phyloP scores from a whole-genome alignment of 2,113 vertebrate genomes.

The Prochilodus magdalenae region DNA sequence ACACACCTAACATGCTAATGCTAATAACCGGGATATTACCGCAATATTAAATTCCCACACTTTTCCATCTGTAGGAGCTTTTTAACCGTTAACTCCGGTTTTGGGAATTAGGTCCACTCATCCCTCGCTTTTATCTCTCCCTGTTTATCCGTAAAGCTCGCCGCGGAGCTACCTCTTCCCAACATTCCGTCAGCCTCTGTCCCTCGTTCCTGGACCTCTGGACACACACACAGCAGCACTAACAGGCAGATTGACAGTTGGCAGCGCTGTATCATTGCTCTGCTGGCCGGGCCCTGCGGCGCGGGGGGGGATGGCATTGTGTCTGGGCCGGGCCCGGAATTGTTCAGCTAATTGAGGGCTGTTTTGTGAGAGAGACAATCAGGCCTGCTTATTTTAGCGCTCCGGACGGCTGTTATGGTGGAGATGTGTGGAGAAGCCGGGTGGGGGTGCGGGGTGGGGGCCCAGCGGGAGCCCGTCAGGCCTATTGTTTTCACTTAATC shows the following conservation, averaged over 20 bases:
- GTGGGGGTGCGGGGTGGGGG: conserved; percentile 45
- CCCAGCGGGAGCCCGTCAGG: conserved; percentile 56
- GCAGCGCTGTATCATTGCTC: neutral
- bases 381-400: conserved; percentile 46
- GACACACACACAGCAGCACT: conserved; percentile 8
- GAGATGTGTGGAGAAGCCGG: conserved; percentile 21
- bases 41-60: too few species aligned
- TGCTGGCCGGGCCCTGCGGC: neutral
- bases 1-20: too few species aligned
- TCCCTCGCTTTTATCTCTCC: conserved; percentile 12
- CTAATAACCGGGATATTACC: too few species aligned
- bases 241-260: conserved; percentile 4
- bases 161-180: too few species aligned
- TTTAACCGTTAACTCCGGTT: too few species aligned
- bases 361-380: conserved; percentile 23
- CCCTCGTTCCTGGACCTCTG: neutral
- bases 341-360: conserved; percentile 37
- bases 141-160: too few species aligned
- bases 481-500: conserved; percentile 57
- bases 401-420: conserved; percentile 37
- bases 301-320: neutral
- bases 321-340: conserved; percentile 25
- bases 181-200: neutral
- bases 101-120: conserved; percentile 38
- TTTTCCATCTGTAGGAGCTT: too few species aligned